Percentiles rank a stretch among this genome's conserved stretches.
Evolutionary conservation across 2,797 vertebrate species (phyloP).

Genomic region (Myiotriccus ornatus): DNA sequence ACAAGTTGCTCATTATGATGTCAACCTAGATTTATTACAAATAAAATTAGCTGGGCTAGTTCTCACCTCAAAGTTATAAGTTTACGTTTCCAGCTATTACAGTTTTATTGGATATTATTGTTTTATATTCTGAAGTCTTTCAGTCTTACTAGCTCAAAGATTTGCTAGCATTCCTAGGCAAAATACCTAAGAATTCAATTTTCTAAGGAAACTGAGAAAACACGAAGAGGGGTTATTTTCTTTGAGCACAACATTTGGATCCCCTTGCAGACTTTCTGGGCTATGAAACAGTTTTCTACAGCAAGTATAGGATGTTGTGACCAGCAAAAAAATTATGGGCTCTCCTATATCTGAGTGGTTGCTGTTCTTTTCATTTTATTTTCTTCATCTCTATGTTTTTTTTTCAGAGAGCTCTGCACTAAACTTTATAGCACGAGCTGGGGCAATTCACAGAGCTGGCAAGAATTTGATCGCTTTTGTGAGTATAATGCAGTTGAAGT

Average conservation of each 20-base stretch:
- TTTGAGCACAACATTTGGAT: neutral
- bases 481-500: conserved; percentile 93
- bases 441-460: conserved; percentile 94
- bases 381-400: neutral
- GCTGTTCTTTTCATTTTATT: neutral
- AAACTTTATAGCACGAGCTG: conserved; percentile 95
- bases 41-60: neutral
- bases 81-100: neutral
- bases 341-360: neutral
- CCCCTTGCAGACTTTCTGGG: neutral
- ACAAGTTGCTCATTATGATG: neutral
- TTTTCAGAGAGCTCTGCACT: conserved; percentile 89
- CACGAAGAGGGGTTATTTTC: neutral
- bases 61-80: neutral
- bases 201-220: neutral
- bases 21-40: neutral
- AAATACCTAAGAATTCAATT: neutral
- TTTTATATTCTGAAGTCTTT: neutral
- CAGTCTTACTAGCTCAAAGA: neutral
- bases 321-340: neutral
- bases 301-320: neutral
- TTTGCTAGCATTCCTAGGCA: neutral
- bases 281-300: neutral
- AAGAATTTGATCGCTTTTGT: conserved; percentile 95
- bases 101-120: neutral